A percentile compares a stretch with the other conserved stretches of the same genome.
Evolutionary conservation across 2,888 invertebrate genomes (phyloP).

Genomic region (Rhaphigaster nebulosa): DNA sequence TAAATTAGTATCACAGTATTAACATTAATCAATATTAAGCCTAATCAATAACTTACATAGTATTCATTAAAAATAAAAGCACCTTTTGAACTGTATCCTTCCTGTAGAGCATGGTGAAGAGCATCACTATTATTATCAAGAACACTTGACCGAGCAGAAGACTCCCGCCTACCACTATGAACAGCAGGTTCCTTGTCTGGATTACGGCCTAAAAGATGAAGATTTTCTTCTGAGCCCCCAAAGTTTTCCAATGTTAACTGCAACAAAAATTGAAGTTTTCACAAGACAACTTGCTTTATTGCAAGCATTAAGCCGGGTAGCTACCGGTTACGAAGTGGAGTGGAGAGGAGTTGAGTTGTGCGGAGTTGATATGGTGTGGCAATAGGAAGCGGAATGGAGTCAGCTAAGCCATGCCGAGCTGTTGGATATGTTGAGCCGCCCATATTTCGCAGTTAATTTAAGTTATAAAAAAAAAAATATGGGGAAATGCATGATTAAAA

Average conservation of each 20-base stretch:
- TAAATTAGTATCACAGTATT: background rate
- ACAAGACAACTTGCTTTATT: background rate
- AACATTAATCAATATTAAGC: background rate
- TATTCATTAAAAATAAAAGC: constrained; percentile 50
- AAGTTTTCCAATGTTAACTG: constrained; percentile 92
- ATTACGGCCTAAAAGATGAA: constrained; percentile 87
- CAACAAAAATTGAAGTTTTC: constrained; percentile 39
- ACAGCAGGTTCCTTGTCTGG: constrained; percentile 81
- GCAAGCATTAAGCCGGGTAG: background rate
- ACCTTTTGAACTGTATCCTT: constrained; percentile 55
- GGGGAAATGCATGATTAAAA: no score
- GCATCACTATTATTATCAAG: constrained; percentile 65
- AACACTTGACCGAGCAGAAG: constrained; percentile 65
- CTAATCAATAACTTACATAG: background rate
- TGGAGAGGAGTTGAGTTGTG: no score
- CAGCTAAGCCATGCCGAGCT: no score
- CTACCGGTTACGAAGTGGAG: no score
- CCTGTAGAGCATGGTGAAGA: constrained; percentile 64
- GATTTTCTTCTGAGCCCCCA: constrained; percentile 90
- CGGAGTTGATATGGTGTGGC: no score
- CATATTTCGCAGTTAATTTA: no score
- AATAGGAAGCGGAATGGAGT: no score
- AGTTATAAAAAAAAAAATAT: no score
- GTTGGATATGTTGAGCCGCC: no score
- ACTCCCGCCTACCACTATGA: constrained; percentile 71